Evolutionary conservation across 2,888 invertebrate genomes (phyloP).

Genomic region (Mythimna vitellina): DNA sequence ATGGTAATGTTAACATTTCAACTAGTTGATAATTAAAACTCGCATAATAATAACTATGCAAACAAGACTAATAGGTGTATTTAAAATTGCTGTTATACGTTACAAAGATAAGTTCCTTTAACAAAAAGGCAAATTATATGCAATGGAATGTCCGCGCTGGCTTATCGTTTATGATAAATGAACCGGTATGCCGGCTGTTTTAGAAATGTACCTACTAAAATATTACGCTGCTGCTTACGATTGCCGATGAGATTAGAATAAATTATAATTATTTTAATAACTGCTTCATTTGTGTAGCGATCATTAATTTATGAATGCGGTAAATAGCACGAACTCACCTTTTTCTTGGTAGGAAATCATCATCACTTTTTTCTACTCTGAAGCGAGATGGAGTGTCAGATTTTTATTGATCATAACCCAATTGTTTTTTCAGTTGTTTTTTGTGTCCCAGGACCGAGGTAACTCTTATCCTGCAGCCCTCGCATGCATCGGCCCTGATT

Average conservation of each 20-base stretch:
- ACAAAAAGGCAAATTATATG: constrained; percentile 56
- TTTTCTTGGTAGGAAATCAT: no score
- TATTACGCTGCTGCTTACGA: constrained; percentile 43
- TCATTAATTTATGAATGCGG: not conserved
- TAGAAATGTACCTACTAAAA: constrained; percentile 48
- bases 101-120: constrained; percentile 34
- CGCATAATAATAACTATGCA: constrained; percentile 39
- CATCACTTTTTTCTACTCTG: no score
- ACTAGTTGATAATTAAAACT: constrained; percentile 25
- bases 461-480: no score
- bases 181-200: constrained; percentile 43
- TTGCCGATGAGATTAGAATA: constrained; percentile 51
- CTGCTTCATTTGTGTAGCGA: constrained; percentile 4
- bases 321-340: no score
- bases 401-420: no score
- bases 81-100: constrained; percentile 36
- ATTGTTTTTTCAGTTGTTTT: no score
- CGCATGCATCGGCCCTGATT: no score
- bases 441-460: no score
- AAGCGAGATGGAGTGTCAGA: no score
- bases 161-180: constrained; percentile 55
- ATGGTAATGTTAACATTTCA: constrained; percentile 23
- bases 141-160: constrained; percentile 48
- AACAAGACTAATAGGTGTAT: constrained; percentile 43
- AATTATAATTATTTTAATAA: constrained; percentile 36